Evolutionary conservation across 2,888 invertebrate genomes (phyloP), one percentile per base, ranked within the genome.

Genomic region (Rotaria magnacalcarata): DNA sequence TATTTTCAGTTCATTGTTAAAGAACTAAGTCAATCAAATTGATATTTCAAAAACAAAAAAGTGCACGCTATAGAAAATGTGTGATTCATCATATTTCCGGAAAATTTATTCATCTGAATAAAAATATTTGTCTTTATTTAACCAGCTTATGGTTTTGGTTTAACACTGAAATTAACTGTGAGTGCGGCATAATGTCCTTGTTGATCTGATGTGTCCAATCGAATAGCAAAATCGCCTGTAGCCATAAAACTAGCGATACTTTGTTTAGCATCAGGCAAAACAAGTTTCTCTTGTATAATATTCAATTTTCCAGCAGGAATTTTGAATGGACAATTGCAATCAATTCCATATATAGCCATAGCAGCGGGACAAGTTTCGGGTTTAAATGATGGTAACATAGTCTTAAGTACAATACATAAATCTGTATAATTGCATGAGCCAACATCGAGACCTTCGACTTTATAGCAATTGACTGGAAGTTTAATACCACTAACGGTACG

Each of bases 311-410:
- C 54, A 56, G 47, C 58, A 47, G 86, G 86, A 74, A 86, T 84
- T 19, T 86, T 67, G 52, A 87, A 87, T 52, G 87, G 87, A 87
- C 87, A 87, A 84, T 74, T 85, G 54, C 87, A 87, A 41, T 85
- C 85, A 85, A 87, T 85, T 47, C 41, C 41, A 74, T 87, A 85
- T 27, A 84, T 47, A 27, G 50, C n/a, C 34, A 85, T 58, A 34
- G 85, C 34, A 41, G 56, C 24, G 41, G 87, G 87, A 52, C 87
- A 87, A 41, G 80, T 85, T 10, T 34, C 27, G n/a, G 67, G 54
- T 10, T 85, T 58, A 50, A 84, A 80, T 10, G 80, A n/a, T n/a
- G 47, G 47, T 80, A 80, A 47, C 27, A 86, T 21, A 21, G 75
- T n/a, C 80, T 52, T 47, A 41, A 86, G 74, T 43, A 86, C 54